Base-by-base conservation (phyloP, 2,797 vertebrate species). In the Orestias chungarensis region DNA sequence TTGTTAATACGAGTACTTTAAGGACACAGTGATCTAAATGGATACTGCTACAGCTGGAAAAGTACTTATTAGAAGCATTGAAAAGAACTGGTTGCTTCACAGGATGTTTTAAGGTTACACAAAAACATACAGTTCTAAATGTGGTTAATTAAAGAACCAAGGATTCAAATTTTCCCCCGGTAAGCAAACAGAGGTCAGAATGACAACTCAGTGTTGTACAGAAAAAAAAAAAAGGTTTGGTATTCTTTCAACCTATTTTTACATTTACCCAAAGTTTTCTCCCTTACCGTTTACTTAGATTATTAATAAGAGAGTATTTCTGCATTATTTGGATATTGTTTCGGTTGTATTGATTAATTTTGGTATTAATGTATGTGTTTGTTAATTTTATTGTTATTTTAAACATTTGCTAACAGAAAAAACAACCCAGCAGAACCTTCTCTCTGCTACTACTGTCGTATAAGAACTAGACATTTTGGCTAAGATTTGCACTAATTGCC, bases 1-100 rank as follows among this genome's bases (percentile, higher is more conserved):
- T 75, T 74, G 74, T 78, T 23, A 79, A 76, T 42, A 23, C 29
- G 5, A 65, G 68, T 87, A 81, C 78, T 90, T 90, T 76, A 67
- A 80, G 84, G 44, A 25, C 62, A 27, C 7, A 33, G 61, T 49
- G 76, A 67, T 71, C 49, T 72, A 75, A 84, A 85, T 6, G 7
- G 62, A 50, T 49, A 54, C 33, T 0, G 0, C 23, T 6, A 17
- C 6, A 61, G 29, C 72, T 66, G 27, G 29, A 82, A 83, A 76
- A 57, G 61, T 3, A 4, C 5, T 71, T 76, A 71, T 61, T 4
- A n/a, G 23, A 1, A 6, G 7, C 66, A 66, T 71, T 70, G 76
- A 43, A 74, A 66, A 73, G 23, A 61, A 14, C 31, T 18, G 6
- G 15, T 54, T 78, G n/a, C 68, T 55, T 76, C 74, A 78, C 14